Conservation (phyloP, 2,113 vertebrate species). For the Rhinolophus ferrumequinum region DNA sequence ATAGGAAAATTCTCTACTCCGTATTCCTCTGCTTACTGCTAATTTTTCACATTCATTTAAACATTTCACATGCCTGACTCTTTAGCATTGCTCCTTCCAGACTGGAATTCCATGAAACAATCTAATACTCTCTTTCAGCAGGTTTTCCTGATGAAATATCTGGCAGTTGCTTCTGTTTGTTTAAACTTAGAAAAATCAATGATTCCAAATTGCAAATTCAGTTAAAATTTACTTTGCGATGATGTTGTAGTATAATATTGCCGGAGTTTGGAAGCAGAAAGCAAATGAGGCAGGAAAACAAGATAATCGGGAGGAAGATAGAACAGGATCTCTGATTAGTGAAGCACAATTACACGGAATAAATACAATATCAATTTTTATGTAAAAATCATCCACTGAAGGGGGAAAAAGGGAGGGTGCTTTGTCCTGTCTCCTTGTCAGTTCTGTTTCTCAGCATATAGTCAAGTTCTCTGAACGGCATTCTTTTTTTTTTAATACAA, state of each 20-base stretch:
- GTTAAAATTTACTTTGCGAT: constrained; percentile 77
- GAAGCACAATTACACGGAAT: constrained; percentile 71
- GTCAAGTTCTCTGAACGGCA: neutral
- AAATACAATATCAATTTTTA: constrained; percentile 68
- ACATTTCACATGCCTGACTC: neutral
- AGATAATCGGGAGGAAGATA: constrained; percentile 64
- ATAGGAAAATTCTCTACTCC: neutral
- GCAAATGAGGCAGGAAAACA: constrained; percentile 75
- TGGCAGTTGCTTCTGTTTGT: constrained; percentile 70
- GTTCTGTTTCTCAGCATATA: constrained; percentile 8
- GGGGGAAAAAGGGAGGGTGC: neutral
- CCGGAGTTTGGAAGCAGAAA: constrained; percentile 69
- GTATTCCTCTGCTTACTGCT: neutral
- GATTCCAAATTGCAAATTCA: constrained; percentile 71
- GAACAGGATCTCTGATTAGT: constrained; percentile 74
- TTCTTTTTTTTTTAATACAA: neutral
- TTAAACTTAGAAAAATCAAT: constrained; percentile 78
- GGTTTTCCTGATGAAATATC: constrained; percentile 60
- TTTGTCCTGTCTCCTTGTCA: constrained; percentile 30
- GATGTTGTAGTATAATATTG: constrained; percentile 55
- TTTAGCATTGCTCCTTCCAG: neutral
- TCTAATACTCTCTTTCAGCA: neutral
- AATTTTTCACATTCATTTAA: neutral
- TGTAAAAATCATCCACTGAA: constrained; percentile 58
- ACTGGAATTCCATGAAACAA: neutral